phyloP scores from a whole-genome alignment of 2,797 vertebrate genomes.

The Gadopsis bispinosus region DNA sequence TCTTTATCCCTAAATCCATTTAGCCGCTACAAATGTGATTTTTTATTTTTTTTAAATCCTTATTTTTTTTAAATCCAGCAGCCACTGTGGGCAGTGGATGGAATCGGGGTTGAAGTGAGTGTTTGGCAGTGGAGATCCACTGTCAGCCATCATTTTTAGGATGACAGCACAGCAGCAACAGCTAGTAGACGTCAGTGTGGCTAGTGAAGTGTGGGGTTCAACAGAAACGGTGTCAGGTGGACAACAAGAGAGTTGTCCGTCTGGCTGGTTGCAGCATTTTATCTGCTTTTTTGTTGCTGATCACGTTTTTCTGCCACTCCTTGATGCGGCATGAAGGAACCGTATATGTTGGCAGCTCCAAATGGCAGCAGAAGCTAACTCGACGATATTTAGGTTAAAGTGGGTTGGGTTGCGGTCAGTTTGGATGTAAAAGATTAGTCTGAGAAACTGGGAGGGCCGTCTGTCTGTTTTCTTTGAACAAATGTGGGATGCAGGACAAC shows the following conservation, averaged over 20 bases:
- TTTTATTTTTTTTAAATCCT: conserved; percentile 8
- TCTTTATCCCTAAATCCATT: conserved; percentile 58
- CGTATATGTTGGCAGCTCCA: neutral
- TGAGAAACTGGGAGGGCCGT: neutral
- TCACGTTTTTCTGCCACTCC: no score
- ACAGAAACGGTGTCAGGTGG: neutral
- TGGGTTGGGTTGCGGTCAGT: neutral
- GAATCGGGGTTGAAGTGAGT: conserved; percentile 19
- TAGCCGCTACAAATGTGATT: conserved; percentile 54
- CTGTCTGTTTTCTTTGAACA: no score
- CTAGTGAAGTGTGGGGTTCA: neutral
- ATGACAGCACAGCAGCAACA: conserved; percentile 6
- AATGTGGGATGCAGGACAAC: no score
- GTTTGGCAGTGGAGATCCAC: conserved; percentile 14
- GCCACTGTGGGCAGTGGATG: conserved; percentile 4
- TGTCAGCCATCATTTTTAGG: conserved; percentile 27
- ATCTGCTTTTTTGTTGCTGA: neutral
- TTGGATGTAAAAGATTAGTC: neutral
- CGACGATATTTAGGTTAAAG: neutral
- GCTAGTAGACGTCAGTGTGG: neutral
- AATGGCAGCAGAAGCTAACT: neutral
- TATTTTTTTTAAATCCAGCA: conserved; percentile 53
- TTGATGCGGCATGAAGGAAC: no score
- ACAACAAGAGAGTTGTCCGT: neutral
- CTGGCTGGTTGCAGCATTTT: neutral